Percentiles rank a stretch among this genome's conserved stretches.
These are phyloP conservation scores for Oophaga sylvatica DNA, from an alignment of 2,797 vertebrate species.

Conservation along the genomic window DNA sequence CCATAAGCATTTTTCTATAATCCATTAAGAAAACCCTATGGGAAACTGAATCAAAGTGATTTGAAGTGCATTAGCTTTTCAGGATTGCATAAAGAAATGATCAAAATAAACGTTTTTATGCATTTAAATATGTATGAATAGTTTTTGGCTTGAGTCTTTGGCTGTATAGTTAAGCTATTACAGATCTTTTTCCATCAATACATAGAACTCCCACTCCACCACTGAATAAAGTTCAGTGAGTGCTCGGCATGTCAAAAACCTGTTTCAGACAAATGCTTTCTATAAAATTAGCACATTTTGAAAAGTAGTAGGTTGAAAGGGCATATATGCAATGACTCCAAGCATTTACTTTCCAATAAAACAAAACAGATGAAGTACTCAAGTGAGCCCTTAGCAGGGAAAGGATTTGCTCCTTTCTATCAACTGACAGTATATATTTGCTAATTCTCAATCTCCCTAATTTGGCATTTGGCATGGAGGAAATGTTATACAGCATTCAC, in stretches of 20 bases:
- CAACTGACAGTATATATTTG: background rate
- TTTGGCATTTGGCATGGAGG: background rate
- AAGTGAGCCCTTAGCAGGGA: background rate
- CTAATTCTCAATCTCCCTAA: background rate
- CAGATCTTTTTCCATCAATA: background rate
- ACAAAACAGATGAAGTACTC: background rate
- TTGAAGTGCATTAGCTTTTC: conserved; percentile 7
- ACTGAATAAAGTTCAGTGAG: background rate
- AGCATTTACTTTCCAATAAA: background rate
- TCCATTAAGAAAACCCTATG: conserved; percentile 7
- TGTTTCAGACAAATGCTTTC: background rate
- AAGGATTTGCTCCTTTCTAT: background rate
- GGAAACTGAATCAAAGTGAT: conserved; percentile 2
- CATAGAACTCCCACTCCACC: background rate
- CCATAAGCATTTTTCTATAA: background rate
- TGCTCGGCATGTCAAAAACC: background rate
- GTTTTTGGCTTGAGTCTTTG: conserved; percentile 1
- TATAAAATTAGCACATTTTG: conserved; percentile 6
- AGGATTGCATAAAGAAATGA: background rate
- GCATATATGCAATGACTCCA: background rate
- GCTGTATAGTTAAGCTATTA: background rate
- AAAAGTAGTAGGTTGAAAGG: conserved; percentile 1
- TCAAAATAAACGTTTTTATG: conserved; percentile 1
- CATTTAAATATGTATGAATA: conserved; percentile 26
- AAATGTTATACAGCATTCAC: background rate